Conservation (phyloP, 2,888 invertebrate species). For the Dasysyrphus albostriatus region DNA sequence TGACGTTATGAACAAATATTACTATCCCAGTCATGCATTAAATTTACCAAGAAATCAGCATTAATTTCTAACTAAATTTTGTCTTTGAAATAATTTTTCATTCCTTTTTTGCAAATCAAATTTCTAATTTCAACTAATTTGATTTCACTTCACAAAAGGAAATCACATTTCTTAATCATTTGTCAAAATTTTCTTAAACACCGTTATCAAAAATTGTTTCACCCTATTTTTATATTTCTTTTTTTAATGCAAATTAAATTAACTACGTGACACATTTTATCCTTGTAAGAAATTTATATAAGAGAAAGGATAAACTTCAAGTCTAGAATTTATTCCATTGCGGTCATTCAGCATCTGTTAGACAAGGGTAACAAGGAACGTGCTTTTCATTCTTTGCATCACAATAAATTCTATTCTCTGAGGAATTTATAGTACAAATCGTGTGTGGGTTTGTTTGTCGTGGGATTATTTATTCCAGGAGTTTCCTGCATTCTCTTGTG, state of each 20-base stretch:
- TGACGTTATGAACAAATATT: too few relatives aligned
- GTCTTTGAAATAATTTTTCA: too few relatives aligned
- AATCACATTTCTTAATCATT: neutral
- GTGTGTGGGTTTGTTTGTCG: slow-evolving; percentile 5
- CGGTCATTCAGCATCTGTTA: slow-evolving; percentile 25
- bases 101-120: too few relatives aligned
- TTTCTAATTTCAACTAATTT: neutral
- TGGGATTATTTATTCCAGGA: slow-evolving; percentile 9
- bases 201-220: neutral
- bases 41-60: too few relatives aligned
- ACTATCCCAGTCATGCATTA: too few relatives aligned
- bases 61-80: too few relatives aligned
- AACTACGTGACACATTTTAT: slow-evolving; percentile 26
- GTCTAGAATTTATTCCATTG: slow-evolving; percentile 10
- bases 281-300: neutral
- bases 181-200: neutral
- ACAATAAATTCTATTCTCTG: slow-evolving; percentile 30
- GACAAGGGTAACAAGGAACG: slow-evolving; percentile 35
- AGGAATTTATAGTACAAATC: slow-evolving; percentile 33
- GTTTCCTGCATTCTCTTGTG: slow-evolving; percentile 5
- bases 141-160: neutral
- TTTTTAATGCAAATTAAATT: slow-evolving; percentile 13
- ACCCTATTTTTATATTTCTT: neutral
- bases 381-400: slow-evolving; percentile 9
- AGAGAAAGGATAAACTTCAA: neutral